These are phyloP conservation scores for Leptinotarsa juncta DNA, from an alignment of 2,888 invertebrate genomes.

Conservation along the genomic window DNA sequence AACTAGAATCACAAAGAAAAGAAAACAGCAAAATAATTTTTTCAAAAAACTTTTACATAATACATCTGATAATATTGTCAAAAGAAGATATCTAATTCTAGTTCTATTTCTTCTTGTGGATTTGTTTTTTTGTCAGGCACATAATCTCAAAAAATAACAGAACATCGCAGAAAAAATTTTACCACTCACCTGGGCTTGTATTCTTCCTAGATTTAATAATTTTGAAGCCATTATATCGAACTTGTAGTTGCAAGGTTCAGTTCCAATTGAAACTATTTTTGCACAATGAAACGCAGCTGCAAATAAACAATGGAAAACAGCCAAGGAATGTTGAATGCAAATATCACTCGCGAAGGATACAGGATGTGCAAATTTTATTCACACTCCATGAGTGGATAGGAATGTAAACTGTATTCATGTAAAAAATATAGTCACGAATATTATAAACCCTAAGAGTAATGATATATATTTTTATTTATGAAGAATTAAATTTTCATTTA, in stretches of 20 bases:
- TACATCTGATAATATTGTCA: too few relatives aligned
- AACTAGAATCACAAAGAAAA: too few relatives aligned
- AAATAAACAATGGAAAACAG: conserved; percentile 18
- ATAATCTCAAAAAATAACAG: neutral
- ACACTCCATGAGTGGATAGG: neutral
- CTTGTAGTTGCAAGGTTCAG: neutral
- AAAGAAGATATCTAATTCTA: too few relatives aligned
- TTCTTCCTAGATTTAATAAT: conserved; percentile 16
- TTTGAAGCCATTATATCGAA: conserved; percentile 18
- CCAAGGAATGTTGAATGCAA: conserved; percentile 10
- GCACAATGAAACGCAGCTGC: conserved; percentile 23
- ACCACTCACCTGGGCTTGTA: conserved; percentile 13
- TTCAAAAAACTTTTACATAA: neutral
- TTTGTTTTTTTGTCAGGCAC: too few relatives aligned
- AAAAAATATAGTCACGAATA: too few relatives aligned
- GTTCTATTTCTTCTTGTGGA: too few relatives aligned
- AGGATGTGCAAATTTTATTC: neutral
- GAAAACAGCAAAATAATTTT: neutral
- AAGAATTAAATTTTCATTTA: too few relatives aligned
- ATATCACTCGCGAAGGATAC: neutral
- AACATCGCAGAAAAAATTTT: neutral
- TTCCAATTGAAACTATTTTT: conserved; percentile 25
- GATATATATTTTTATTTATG: too few relatives aligned
- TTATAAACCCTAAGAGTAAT: too few relatives aligned
- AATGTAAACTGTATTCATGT: neutral